Conservation (phyloP, 2,888 invertebrate genomes). For the Nezara viridula region DNA sequence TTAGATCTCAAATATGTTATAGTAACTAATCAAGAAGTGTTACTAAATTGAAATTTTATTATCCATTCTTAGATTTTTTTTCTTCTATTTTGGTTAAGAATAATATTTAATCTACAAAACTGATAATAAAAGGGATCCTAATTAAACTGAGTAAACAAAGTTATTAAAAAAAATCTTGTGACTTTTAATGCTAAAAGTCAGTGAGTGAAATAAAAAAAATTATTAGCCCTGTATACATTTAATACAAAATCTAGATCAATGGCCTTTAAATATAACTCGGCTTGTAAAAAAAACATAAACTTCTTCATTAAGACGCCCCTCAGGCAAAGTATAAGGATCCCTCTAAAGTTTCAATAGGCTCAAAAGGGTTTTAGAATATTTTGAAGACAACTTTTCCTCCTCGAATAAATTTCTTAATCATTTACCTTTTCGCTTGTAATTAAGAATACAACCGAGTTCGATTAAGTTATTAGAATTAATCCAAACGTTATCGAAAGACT, state of each 20-base stretch:
- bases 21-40: no score
- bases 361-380: slow-evolving; percentile 5
- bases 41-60: no score
- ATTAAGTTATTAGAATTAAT: neutral
- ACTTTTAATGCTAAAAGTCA: neutral
- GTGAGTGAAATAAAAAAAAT: no score
- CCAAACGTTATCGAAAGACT: no score
- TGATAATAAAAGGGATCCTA: no score
- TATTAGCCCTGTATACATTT: neutral
- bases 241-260: neutral
- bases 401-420: neutral
- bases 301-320: neutral
- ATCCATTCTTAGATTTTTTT: no score
- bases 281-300: neutral
- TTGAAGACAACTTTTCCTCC: slow-evolving; percentile 5
- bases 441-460: neutral
- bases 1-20: no score
- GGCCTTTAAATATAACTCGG: neutral
- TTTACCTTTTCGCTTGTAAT: neutral
- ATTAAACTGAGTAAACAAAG: no score
- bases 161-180: no score
- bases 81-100: no score
- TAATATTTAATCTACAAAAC: no score
- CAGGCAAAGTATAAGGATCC: neutral
- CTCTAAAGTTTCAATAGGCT: neutral